These are phyloP conservation scores for Gallinago jamesoni DNA, from an alignment of 2,113 vertebrate species.

Conservation along the genomic window DNA sequence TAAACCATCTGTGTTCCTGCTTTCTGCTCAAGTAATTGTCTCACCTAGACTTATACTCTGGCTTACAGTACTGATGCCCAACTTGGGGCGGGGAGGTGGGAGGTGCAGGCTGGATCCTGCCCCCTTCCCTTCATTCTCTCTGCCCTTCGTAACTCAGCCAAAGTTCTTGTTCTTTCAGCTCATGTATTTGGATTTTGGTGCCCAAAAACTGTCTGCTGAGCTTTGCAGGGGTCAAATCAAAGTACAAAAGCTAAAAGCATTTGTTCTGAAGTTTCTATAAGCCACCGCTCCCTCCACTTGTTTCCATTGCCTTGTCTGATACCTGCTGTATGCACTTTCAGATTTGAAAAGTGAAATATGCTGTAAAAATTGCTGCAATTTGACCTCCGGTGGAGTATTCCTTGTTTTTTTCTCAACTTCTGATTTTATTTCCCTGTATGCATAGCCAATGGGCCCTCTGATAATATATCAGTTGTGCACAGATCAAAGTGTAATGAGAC, in stretches of 20 bases:
- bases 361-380: background rate
- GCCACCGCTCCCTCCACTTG: background rate
- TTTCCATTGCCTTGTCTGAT: background rate
- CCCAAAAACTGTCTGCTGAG: background rate
- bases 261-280: background rate
- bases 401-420: background rate
- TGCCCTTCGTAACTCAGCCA: background rate
- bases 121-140: background rate
- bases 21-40: background rate
- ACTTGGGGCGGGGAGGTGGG: background rate
- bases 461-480: background rate
- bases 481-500: background rate
- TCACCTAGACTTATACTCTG: background rate
- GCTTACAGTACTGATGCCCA: background rate
- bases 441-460: background rate
- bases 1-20: background rate
- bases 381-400: background rate
- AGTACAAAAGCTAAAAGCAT: background rate
- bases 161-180: background rate
- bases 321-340: background rate
- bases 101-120: background rate
- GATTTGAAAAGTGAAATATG: background rate
- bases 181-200: background rate
- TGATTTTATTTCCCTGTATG: background rate
- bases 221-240: background rate